These are phyloP conservation scores for Geopemphigus sp. DNA, from an alignment of 1,140 invertebrate species.

Conservation along the genomic window DNA sequence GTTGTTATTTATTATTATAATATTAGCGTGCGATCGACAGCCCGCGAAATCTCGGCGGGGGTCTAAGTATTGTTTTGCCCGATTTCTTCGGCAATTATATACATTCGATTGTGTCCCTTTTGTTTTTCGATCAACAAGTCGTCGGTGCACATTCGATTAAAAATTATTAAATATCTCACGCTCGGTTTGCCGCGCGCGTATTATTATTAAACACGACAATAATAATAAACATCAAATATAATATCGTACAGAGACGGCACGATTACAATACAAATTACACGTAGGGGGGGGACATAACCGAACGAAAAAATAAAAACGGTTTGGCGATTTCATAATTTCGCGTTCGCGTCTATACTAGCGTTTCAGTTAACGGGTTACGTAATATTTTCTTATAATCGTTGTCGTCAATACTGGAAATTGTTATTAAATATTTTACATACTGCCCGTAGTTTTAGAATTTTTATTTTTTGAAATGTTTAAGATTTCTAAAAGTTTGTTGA, in stretches of 20 bases:
- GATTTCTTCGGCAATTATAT: conserved; percentile 30
- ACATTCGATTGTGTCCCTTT: conserved; percentile 40
- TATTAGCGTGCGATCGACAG: conserved; percentile 47
- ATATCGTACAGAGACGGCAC: not conserved
- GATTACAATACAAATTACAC: not conserved
- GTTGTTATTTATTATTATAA: conserved; percentile 37
- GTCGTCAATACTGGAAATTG: too few species aligned
- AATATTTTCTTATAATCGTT: too few species aligned
- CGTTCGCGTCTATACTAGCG: not conserved
- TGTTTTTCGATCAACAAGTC: conserved; percentile 47
- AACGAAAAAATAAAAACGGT: conserved; percentile 16
- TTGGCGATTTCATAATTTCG: conserved; percentile 4
- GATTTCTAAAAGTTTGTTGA: too few species aligned
- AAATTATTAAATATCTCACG: conserved; percentile 45
- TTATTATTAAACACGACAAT: not conserved
- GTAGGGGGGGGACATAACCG: not conserved
- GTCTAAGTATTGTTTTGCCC: conserved; percentile 33
- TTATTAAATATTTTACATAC: too few species aligned
- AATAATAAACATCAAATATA: conserved; percentile 31
- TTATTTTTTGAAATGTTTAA: too few species aligned
- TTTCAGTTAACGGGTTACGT: not conserved
- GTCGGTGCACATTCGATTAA: conserved; percentile 32
- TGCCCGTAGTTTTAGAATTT: too few species aligned
- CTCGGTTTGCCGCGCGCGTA: conserved; percentile 7
- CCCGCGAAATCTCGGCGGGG: conserved; percentile 28